Conservation (phyloP, 2,797 vertebrate species). For the Hyperoplus lanceolatus region DNA sequence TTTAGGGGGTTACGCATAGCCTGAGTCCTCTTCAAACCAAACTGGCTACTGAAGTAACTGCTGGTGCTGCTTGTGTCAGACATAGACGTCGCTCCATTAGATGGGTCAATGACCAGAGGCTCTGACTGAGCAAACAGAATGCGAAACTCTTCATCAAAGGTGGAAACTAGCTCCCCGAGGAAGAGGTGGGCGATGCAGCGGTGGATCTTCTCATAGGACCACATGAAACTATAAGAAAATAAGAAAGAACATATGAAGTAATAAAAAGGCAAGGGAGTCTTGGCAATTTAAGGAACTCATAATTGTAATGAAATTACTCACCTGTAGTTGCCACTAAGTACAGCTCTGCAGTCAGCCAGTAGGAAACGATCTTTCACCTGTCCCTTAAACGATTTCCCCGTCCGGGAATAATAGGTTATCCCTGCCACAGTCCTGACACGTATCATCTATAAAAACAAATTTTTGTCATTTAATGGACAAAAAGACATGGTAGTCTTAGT, state of each 20-base stretch:
- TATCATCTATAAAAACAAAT: slow-evolving; percentile 89
- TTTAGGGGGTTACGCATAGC: slow-evolving; percentile 86
- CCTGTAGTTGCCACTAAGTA: slow-evolving; percentile 98
- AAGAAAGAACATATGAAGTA: slow-evolving; percentile 3
- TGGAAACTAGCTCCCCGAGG: slow-evolving; percentile 94
- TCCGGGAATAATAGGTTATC: slow-evolving; percentile 94
- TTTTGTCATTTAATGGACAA: slow-evolving; percentile 11
- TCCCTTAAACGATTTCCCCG: slow-evolving; percentile 96
- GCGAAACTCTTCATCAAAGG: slow-evolving; percentile 98
- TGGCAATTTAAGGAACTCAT: neutral
- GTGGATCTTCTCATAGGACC: slow-evolving; percentile 99
- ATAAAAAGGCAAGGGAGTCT: neutral
- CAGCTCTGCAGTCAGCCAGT: slow-evolving; percentile 94
- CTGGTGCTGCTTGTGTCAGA: slow-evolving; percentile 72
- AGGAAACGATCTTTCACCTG: slow-evolving; percentile 97
- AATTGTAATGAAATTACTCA: slow-evolving; percentile 68
- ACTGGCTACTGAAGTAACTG: slow-evolving; percentile 75
- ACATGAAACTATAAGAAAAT: slow-evolving; percentile 91
- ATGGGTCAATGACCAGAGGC: slow-evolving; percentile 90
- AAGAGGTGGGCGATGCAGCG: slow-evolving; percentile 97
- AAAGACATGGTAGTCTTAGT: neutral
- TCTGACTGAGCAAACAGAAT: slow-evolving; percentile 97
- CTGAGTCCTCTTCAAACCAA: slow-evolving; percentile 84
- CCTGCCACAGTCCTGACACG: slow-evolving; percentile 95
- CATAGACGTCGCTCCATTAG: slow-evolving; percentile 78